Percentiles rank a stretch among this genome's conserved stretches.
phyloP scores from a whole-genome alignment of 2,113 vertebrate species.

The Nicator chloris region DNA sequence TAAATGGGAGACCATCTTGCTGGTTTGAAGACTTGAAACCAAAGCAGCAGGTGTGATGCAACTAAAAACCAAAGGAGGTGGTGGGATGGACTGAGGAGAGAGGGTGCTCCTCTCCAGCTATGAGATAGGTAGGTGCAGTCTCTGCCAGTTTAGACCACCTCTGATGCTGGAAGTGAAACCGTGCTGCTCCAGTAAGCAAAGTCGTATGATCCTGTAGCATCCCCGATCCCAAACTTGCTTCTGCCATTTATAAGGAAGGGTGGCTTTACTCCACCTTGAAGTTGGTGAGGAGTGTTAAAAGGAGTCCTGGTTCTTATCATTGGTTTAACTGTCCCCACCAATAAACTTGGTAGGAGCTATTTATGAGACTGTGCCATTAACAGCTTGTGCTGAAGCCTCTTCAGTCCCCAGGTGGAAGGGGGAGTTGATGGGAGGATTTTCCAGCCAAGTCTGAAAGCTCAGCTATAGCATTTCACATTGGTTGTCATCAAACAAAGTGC shows the following conservation, averaged over 20 bases:
- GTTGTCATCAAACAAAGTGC: conserved; percentile 42
- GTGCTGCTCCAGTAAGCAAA: not conserved
- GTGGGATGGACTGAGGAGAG: not conserved
- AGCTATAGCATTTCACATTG: conserved; percentile 33
- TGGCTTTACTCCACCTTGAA: not conserved
- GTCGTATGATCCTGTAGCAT: not conserved
- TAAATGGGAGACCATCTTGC: not conserved
- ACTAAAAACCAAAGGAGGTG: not conserved
- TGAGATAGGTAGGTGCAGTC: not conserved
- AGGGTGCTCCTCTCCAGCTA: not conserved
- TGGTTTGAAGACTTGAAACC: conserved; percentile 20
- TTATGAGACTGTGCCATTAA: not conserved
- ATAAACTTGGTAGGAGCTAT: not conserved
- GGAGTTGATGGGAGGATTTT: not conserved
- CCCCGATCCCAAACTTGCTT: not conserved
- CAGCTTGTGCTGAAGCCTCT: not conserved
- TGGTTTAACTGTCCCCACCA: not conserved
- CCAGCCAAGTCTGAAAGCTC: conserved; percentile 8
- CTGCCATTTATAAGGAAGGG: not conserved
- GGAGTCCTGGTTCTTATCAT: not conserved
- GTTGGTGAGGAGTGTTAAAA: not conserved
- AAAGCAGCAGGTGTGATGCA: not conserved
- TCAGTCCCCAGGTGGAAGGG: not conserved
- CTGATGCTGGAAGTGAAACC: not conserved
- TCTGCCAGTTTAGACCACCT: not conserved